phyloP scores from a whole-genome alignment of 2,113 vertebrate genomes.

The Cinclus mexicanus region DNA sequence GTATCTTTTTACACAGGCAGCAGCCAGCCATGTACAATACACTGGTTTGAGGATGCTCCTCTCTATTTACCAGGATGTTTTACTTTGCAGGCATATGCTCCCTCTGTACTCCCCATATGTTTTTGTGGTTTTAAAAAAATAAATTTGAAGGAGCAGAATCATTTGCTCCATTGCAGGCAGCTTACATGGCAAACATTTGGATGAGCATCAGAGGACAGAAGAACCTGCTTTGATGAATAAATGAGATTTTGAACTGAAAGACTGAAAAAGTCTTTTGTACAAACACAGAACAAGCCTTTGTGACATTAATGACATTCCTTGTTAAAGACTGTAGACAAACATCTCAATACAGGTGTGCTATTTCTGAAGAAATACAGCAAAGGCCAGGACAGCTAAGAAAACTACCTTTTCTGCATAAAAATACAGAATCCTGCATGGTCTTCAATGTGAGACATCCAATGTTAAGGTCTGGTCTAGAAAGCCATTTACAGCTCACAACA shows the following conservation, averaged over 20 bases:
- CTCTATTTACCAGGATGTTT: slow-evolving; percentile 53
- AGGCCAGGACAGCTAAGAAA: not conserved
- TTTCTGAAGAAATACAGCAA: not conserved
- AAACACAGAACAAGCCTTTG: not conserved
- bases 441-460: not conserved
- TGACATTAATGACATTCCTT: not conserved
- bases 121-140: not conserved
- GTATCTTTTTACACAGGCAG: not conserved
- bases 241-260: not conserved
- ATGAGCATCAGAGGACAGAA: not conserved
- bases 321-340: not conserved
- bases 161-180: not conserved
- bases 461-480: not conserved
- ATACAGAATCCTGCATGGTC: not conserved
- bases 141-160: not conserved
- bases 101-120: slow-evolving; percentile 65
- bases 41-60: not conserved
- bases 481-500: not conserved
- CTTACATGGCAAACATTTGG: not conserved
- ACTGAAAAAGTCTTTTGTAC: not conserved
- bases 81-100: slow-evolving; percentile 51
- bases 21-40: not conserved
- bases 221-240: not conserved
- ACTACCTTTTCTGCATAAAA: not conserved
- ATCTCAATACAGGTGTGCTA: not conserved